A percentile compares a stretch with the other conserved stretches of the same genome.
Conservation (phyloP, 2,797 vertebrate species). For the Oryzias sinensis region DNA sequence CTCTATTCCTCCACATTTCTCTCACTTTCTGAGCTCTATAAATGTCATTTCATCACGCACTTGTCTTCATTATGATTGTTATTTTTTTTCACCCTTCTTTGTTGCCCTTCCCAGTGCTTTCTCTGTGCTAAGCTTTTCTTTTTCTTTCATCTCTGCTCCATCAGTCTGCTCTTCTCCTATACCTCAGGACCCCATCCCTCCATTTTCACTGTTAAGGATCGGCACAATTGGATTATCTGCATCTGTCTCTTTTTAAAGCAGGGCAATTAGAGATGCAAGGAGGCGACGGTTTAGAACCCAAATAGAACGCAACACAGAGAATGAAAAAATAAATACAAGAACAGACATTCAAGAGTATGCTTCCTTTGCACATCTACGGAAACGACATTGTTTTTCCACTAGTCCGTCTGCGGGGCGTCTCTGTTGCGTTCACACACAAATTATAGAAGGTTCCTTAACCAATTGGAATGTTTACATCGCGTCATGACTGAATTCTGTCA, state of each 20-base stretch:
- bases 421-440: no score
- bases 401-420: no score
- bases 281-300: constrained; percentile 63
- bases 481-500: no score
- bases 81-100: constrained; percentile 38
- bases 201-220: constrained; percentile 68
- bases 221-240: constrained; percentile 78
- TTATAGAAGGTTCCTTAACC: no score
- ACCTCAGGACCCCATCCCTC: constrained; percentile 61
- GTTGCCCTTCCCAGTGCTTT: constrained; percentile 59
- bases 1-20: constrained; percentile 56
- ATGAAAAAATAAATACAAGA: constrained; percentile 19
- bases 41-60: constrained; percentile 80
- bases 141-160: constrained; percentile 66
- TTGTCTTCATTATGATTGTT: constrained; percentile 73
- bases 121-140: constrained; percentile 47
- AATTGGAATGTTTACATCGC: no score
- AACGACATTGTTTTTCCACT: neutral
- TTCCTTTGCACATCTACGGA: constrained; percentile 26
- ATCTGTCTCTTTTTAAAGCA: constrained; percentile 78
- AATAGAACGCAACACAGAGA: constrained; percentile 49
- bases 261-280: constrained; percentile 69
- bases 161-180: constrained; percentile 54
- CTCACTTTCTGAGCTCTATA: constrained; percentile 70
- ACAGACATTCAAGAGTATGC: neutral